Base-by-base conservation (phyloP, 2,888 invertebrate genomes). In the Oscheius sp. region DNA sequence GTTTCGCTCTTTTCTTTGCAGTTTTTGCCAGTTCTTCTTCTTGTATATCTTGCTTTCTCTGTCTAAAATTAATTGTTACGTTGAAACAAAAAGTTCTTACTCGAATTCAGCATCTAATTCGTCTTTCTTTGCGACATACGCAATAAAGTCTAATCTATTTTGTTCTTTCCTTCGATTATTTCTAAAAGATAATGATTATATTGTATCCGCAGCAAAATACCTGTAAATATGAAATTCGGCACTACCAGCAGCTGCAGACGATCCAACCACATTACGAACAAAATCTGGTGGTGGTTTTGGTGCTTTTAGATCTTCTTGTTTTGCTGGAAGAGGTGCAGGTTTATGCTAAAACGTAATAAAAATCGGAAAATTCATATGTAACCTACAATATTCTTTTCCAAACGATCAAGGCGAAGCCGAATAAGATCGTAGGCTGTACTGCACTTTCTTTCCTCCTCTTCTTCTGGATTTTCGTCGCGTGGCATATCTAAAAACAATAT, bases 171-270 rank as follows among this genome's bases (percentile, higher is more conserved):
- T 91, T 61, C 98, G 91, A 55, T 98, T 91, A 90, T 98, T 97
- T 77, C 90, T 98, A 97, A 90, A 98, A 23, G 3, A 53, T 29
- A 3, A n/a, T n/a, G 23, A 18, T 41, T 29, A 21, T 25, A 53
- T 6, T 2, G 49, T 6, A 18, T 45, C 45, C 18, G 12, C 12
- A 52, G 13, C 12, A 52, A 13, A 41, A 46, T n/a, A 99, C 97
- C 90, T 98, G 97, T 90, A 99, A 97, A 98, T 97, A 89, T 99
- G 98, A 90, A 99, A 99, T 90, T 99, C 99, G 9, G 99, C 98
- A 76, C 96, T 96, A 0, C 99, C 99, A 43, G 98, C 99, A 21
- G 99, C 99, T 35, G 99, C 99, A 91, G 96, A 96, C 0, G 97
- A 98, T n/a, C 98, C 98, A 95, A 98, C 98, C 1, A 98, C 96